These are phyloP conservation scores for Scortum barcoo DNA, from an alignment of 2,113 vertebrate species.

Conservation along the genomic window DNA sequence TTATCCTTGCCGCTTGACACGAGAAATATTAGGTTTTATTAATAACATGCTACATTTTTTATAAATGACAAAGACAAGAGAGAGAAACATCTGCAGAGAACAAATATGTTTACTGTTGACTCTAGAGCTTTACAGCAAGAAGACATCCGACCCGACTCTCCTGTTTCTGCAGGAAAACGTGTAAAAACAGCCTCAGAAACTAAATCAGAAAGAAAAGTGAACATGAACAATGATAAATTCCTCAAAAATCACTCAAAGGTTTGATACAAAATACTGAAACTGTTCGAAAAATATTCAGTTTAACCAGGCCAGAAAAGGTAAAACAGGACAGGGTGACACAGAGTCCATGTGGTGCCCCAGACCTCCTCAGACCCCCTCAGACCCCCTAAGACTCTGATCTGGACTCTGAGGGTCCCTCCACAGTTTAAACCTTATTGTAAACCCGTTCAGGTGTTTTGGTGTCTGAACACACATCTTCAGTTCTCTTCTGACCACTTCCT, in stretches of 20 bases:
- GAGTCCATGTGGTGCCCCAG: too few species aligned
- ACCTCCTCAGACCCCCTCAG: too few species aligned
- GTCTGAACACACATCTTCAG: too few species aligned
- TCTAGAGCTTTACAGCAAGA: background rate
- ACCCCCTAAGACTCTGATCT: too few species aligned
- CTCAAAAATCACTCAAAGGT: too few species aligned
- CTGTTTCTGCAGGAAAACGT: background rate
- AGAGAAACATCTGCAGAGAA: background rate
- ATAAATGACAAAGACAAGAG: slow-evolving; percentile 25
- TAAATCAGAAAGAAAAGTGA: background rate
- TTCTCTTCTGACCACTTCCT: too few species aligned
- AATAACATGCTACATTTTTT: slow-evolving; percentile 50
- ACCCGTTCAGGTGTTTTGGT: too few species aligned
- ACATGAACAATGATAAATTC: background rate
- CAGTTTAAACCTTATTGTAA: too few species aligned
- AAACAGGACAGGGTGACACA: too few species aligned
- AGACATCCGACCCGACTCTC: too few species aligned
- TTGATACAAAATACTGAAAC: background rate
- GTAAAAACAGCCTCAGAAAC: background rate
- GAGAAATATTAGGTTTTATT: slow-evolving; percentile 51
- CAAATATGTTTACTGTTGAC: background rate
- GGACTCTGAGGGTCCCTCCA: too few species aligned
- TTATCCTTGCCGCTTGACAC: slow-evolving; percentile 8
- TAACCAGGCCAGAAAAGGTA: too few species aligned
- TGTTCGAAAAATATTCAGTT: background rate